Percentiles rank a stretch among this genome's conserved stretches.
Evolutionary conservation across 2,113 vertebrate species (phyloP).

Genomic region (Condylura cristata): DNA sequence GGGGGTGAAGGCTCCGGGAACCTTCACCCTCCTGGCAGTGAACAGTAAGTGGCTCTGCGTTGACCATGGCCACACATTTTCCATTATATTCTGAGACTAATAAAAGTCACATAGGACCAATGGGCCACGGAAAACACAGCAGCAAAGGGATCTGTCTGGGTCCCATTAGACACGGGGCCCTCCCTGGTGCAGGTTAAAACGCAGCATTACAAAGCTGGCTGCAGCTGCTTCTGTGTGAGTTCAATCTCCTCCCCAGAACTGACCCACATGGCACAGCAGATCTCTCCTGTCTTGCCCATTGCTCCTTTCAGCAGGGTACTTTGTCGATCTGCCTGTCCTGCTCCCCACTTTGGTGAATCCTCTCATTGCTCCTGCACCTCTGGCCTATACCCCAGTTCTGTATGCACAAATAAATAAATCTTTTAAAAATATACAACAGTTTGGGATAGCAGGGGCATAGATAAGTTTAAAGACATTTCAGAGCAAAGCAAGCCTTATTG

Average conservation of each 20-base stretch:
- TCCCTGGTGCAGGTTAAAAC: too few relatives aligned
- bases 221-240: too few relatives aligned
- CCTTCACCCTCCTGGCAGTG: constrained; percentile 53
- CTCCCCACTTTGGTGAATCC: too few relatives aligned
- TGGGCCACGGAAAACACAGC: constrained; percentile 78
- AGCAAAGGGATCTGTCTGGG: constrained; percentile 78
- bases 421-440: background rate
- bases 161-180: constrained; percentile 81
- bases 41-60: constrained; percentile 47
- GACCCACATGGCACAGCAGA: too few relatives aligned
- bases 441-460: background rate
- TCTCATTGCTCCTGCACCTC: too few relatives aligned
- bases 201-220: too few relatives aligned
- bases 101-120: constrained; percentile 75
- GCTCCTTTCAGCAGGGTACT: too few relatives aligned
- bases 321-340: too few relatives aligned
- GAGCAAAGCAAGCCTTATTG: background rate
- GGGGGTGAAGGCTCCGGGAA: constrained; percentile 81
- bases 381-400: too few relatives aligned
- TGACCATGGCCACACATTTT: constrained; percentile 77
- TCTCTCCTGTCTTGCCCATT: too few relatives aligned
- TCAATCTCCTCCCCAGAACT: too few relatives aligned
- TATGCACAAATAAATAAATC: too few relatives aligned
- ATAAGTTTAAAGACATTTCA: background rate
- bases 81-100: constrained; percentile 81